Conservation (phyloP, 2,888 invertebrate species). For the Odontocolon sp. region DNA sequence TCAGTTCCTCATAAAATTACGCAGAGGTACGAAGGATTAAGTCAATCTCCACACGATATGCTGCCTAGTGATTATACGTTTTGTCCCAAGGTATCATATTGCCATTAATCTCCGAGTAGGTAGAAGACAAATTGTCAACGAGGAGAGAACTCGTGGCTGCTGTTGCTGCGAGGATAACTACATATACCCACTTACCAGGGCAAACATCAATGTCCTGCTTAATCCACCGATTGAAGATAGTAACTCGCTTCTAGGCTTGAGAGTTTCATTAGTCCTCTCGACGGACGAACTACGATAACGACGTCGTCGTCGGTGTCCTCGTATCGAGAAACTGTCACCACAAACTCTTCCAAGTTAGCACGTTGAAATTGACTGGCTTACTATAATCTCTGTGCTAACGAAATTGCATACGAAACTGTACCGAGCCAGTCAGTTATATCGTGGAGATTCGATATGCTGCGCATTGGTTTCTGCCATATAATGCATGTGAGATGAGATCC, state of each 20-base stretch:
- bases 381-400: too few relatives aligned
- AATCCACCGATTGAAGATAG: constrained; percentile 72
- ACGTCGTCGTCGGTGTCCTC: neutral
- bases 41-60: constrained; percentile 72
- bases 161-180: constrained; percentile 28
- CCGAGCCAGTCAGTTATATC: too few relatives aligned
- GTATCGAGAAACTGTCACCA: neutral
- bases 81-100: constrained; percentile 65
- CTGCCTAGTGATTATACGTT: constrained; percentile 64
- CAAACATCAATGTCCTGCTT: constrained; percentile 66
- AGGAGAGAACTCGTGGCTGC: constrained; percentile 44
- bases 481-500: too few relatives aligned
- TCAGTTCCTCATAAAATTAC: constrained; percentile 31
- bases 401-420: too few relatives aligned
- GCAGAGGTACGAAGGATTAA: constrained; percentile 35
- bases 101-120: constrained; percentile 58
- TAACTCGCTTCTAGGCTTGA: constrained; percentile 53
- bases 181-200: constrained; percentile 38
- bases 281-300: too few relatives aligned
- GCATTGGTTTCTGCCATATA: too few relatives aligned
- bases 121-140: constrained; percentile 11
- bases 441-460: too few relatives aligned
- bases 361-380: too few relatives aligned
- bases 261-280: constrained; percentile 12
- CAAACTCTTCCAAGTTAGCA: too few relatives aligned